Evolutionary conservation across 2,113 vertebrate genomes (phyloP), one percentile per base, ranked within the genome.

Genomic region (Colistium nudipinnis): DNA sequence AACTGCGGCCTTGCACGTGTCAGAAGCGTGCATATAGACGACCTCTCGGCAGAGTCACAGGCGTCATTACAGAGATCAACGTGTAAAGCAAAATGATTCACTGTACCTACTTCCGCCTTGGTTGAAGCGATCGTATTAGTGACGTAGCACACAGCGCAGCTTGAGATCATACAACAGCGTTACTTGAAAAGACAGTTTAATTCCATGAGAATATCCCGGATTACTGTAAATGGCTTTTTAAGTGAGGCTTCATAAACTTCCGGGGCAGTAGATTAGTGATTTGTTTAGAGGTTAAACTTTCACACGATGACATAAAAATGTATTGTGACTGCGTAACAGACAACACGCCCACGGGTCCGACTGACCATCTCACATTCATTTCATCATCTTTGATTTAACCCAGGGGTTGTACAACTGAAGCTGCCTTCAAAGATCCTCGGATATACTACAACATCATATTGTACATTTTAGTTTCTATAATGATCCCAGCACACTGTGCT

Each of bases 31-130:
- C 45, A 63, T 63, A 49, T 28, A 36, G 0, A 4, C n/a, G 11
- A 6, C 1, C 8, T 12, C 6, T 0, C 16, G 35, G 43, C 16
- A 0, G 31, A 12, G 19, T 14, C 6, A 8, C 35, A 43, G 27
- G 64, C 64, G 22, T 74, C 56, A 60, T 19, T 3, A 6, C 76
- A 76, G 30, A 80, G 70, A 82, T 13, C 9, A 51, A 24, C 5
- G 12, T 6, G 6, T 9, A 5, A 53, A 27, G 0, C 19, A 53
- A 66, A 63, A 78, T 2, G 1, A 24, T n/a, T 60, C 39, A 12
- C 38, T 4, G 35, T 12, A n/a, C 2, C n/a, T 14, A 64, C 19
- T 16, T 16, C 47, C 53, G 6, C 1, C 9, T 45, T 51, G 19
- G 24, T 47, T 61, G 41, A 13, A 38, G 2, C 9, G 19, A 47